These are phyloP conservation scores for Seira musarum DNA, from an alignment of 2,888 invertebrate species.

Conservation along the genomic window DNA sequence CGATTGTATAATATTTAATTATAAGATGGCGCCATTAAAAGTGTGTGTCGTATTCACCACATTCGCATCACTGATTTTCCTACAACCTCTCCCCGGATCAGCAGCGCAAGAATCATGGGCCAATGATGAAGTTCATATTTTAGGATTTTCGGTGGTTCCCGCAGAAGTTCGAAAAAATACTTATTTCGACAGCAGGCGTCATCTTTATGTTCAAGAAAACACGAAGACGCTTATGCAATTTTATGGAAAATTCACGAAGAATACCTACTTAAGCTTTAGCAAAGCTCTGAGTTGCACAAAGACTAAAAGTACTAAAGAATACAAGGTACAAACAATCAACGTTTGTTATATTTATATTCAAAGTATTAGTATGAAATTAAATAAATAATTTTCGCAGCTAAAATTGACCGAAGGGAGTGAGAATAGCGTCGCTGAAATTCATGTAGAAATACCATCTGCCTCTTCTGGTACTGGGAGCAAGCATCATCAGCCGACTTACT, in stretches of 20 bases:
- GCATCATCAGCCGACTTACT: neutral
- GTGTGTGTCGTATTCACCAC: no score
- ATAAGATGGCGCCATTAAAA: no score
- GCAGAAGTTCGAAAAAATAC: slow-evolving; percentile 25
- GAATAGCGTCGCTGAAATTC: neutral
- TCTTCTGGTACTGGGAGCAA: no score
- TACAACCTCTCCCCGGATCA: no score
- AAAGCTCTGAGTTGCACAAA: neutral
- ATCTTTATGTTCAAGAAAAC: slow-evolving; percentile 19
- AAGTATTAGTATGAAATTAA: no score
- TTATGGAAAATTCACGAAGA: slow-evolving; percentile 30
- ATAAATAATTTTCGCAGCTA: no score
- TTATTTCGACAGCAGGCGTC: neutral
- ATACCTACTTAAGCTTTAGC: slow-evolving; percentile 67
- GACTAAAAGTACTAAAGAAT: neutral
- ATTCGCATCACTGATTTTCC: no score
- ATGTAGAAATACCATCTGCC: neutral
- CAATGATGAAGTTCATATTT: slow-evolving; percentile 1
- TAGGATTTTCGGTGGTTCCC: slow-evolving; percentile 26
- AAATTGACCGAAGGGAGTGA: slow-evolving; percentile 14
- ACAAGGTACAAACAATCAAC: neutral
- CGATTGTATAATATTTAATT: no score
- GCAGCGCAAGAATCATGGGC: no score
- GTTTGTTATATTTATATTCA: no score
- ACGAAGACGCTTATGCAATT: slow-evolving; percentile 13